Percentiles rank a stretch among this genome's conserved stretches.
phyloP scores from a whole-genome alignment of 1,140 invertebrate species.

The Lordiphosa stackelbergi region DNA sequence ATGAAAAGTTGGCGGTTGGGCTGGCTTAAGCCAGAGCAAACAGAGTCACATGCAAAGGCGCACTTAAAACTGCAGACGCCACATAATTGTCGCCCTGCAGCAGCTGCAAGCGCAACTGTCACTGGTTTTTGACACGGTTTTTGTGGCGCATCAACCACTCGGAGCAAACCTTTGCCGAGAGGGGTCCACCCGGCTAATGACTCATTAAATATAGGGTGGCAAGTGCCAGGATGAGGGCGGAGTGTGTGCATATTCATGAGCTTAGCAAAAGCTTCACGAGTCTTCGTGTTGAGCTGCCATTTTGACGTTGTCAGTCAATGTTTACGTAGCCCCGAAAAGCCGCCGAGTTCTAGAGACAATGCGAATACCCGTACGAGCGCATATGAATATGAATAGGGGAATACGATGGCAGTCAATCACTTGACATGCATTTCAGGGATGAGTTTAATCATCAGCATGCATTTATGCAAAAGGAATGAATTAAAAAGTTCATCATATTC shows the following conservation, averaged over 20 bases:
- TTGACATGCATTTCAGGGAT: constrained; percentile 52
- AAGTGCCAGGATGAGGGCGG: neutral
- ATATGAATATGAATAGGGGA: constrained; percentile 44
- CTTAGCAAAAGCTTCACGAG: constrained; percentile 22
- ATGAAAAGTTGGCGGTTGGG: constrained; percentile 10
- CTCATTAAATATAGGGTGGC: constrained; percentile 57
- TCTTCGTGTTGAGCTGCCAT: constrained; percentile 73
- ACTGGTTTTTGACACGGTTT: constrained; percentile 63
- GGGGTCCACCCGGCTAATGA: constrained; percentile 45
- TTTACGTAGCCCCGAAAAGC: constrained; percentile 42
- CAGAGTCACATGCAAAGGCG: constrained; percentile 67
- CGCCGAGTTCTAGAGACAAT: neutral
- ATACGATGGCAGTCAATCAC: constrained; percentile 24
- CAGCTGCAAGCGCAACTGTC: constrained; percentile 43
- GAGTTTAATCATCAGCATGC: no score
- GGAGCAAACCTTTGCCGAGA: constrained; percentile 28
- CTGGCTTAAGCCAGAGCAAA: constrained; percentile 42
- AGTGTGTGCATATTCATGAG: constrained; percentile 69
- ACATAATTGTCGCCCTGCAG: constrained; percentile 61
- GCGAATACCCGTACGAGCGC: constrained; percentile 33
- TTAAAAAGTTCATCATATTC: no score
- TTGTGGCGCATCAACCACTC: constrained; percentile 31
- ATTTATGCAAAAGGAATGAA: no score
- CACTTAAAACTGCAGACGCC: constrained; percentile 74
- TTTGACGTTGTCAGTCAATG: constrained; percentile 61